Evolutionary conservation across 1,140 invertebrate genomes (phyloP).

Genomic region (Zophobas atratus): DNA sequence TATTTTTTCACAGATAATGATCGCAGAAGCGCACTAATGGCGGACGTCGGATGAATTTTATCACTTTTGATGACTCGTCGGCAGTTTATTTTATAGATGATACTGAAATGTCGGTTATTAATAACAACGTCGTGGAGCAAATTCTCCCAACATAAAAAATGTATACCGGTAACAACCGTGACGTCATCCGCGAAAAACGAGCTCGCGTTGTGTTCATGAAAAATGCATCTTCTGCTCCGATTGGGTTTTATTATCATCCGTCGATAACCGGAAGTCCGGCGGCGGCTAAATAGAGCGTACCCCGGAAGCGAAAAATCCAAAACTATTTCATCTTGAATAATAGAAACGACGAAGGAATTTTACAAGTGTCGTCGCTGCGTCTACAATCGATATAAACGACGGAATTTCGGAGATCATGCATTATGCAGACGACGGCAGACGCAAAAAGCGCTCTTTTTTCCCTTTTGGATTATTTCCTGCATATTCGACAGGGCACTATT

Average conservation of each 20-base stretch:
- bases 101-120: no score
- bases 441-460: background rate
- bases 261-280: constrained; percentile 6
- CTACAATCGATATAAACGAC: constrained; percentile 16
- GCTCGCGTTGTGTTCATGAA: no score
- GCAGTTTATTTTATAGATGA: no score
- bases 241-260: background rate
- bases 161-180: no score
- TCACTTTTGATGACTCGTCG: no score
- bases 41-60: no score
- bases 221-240: no score
- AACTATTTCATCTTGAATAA: constrained; percentile 1
- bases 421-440: background rate
- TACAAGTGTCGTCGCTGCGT: constrained; percentile 7
- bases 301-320: background rate
- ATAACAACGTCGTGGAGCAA: no score
- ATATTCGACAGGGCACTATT: background rate
- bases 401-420: constrained; percentile 4
- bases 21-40: no score
- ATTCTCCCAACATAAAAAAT: no score
- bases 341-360: constrained; percentile 9
- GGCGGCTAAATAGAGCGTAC: background rate
- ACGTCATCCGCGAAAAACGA: no score
- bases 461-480: background rate
- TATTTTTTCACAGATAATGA: no score